Conservation (phyloP, 1,140 invertebrate species). For the Eupristina koningsbergeri region DNA sequence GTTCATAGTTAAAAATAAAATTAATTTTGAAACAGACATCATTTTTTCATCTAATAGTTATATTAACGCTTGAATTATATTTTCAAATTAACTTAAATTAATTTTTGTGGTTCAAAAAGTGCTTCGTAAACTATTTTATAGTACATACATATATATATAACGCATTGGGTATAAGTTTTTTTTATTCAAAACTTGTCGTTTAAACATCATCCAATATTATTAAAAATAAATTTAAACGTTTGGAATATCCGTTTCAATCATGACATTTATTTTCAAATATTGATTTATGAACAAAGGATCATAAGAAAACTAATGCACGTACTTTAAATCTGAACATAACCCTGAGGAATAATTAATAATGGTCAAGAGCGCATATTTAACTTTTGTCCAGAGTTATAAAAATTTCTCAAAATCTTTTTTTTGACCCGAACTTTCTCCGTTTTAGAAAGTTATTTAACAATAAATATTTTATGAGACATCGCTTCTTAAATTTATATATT, state of each 20-base stretch:
- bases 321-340: background rate
- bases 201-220: too few species aligned
- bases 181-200: too few species aligned
- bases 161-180: too few species aligned
- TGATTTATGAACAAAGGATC: too few species aligned
- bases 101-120: too few species aligned
- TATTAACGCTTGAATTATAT: too few species aligned
- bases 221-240: background rate
- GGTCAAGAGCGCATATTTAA: background rate
- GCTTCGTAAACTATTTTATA: too few species aligned
- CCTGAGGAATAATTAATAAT: background rate
- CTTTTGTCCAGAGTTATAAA: background rate
- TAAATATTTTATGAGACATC: background rate
- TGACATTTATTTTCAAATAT: background rate
- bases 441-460: slow-evolving; percentile 32
- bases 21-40: too few species aligned
- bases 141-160: too few species aligned
- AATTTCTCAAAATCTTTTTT: slow-evolving; percentile 24
- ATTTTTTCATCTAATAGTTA: too few species aligned
- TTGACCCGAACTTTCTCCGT: slow-evolving; percentile 25
- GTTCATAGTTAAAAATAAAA: too few species aligned
- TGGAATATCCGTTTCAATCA: background rate
- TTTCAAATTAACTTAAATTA: too few species aligned
- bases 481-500: slow-evolving; percentile 1
- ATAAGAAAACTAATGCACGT: background rate